Evolutionary conservation across 2,797 vertebrate species (phyloP).

Genomic region (Sylvilagus floridanus): DNA sequence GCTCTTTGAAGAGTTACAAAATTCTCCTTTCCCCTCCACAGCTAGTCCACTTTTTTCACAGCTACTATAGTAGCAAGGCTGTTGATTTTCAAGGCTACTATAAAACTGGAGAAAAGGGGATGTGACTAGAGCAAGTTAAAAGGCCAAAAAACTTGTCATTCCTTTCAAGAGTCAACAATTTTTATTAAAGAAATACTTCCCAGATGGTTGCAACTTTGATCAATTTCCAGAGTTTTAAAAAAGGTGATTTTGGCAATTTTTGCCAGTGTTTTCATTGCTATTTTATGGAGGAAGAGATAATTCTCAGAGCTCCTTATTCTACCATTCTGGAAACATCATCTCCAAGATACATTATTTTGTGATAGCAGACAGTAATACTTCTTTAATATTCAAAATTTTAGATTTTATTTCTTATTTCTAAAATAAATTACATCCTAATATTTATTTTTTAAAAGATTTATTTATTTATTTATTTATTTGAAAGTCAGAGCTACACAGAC

Average conservation of each 20-base stretch:
- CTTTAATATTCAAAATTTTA: neutral
- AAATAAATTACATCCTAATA: neutral
- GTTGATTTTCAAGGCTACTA: neutral
- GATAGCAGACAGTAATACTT: neutral
- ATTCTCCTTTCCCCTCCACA: neutral
- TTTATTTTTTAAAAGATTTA: neutral
- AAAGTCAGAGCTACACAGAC: too few species aligned
- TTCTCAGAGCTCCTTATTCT: neutral
- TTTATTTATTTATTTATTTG: too few species aligned
- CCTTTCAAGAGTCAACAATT: neutral
- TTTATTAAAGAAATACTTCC: neutral
- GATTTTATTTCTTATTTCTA: neutral
- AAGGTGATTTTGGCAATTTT: neutral
- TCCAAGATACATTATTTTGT: neutral
- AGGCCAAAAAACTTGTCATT: neutral
- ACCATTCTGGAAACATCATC: neutral
- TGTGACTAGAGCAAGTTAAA: neutral
- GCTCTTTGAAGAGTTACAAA: neutral
- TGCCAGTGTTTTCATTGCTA: neutral
- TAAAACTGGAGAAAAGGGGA: neutral
- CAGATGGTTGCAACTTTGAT: neutral
- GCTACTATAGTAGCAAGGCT: neutral
- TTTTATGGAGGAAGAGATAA: neutral
- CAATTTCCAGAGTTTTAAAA: neutral
- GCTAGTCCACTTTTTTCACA: neutral